Conservation (phyloP, 2,797 vertebrate species). For the Poeciliopsis infans region DNA sequence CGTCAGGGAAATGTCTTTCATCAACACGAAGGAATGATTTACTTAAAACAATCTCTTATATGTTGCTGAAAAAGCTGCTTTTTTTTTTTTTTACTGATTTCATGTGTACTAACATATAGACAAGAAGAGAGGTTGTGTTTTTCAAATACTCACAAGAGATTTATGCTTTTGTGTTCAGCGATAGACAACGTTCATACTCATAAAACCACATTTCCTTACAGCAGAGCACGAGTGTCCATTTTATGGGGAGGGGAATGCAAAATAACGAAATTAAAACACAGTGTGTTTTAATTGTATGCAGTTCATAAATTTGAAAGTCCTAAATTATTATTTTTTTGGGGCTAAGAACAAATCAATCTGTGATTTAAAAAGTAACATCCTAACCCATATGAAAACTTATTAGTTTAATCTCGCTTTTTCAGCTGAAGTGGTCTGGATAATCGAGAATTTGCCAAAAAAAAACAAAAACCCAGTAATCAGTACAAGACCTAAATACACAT, state of each 20-base stretch:
- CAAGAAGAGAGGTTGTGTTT: too few relatives aligned
- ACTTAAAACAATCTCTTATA: too few relatives aligned
- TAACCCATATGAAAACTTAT: neutral
- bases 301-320: neutral
- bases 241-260: neutral
- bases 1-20: too few relatives aligned
- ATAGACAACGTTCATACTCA: neutral
- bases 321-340: neutral
- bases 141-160: too few relatives aligned
- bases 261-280: too few relatives aligned
- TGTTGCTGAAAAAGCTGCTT: too few relatives aligned
- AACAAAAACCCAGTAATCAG: neutral
- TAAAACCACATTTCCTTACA: neutral
- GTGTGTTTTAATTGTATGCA: neutral
- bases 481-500: neutral
- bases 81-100: too few relatives aligned
- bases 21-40: too few relatives aligned
- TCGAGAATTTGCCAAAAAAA: neutral
- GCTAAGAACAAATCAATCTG: neutral
- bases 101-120: too few relatives aligned
- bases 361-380: neutral
- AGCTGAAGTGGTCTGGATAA: neutral
- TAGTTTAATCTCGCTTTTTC: neutral
- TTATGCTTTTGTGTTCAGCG: neutral
- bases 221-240: neutral